Evolutionary conservation across 1,140 invertebrate genomes (phyloP).

Genomic region (Telenomus remus): DNA sequence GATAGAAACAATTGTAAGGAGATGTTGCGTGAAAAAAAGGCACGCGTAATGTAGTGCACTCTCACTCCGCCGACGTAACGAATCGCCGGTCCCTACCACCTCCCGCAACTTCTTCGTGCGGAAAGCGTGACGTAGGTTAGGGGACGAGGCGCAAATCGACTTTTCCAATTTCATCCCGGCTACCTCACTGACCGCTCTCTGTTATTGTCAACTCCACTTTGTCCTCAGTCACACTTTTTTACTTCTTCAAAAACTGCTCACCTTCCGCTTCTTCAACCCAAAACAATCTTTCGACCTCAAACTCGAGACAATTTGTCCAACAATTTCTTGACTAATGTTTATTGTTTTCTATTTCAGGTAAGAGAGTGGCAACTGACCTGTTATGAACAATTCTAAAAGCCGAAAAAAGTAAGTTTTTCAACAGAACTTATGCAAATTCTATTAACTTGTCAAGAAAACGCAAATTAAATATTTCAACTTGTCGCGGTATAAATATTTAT

Average conservation of each 20-base stretch:
- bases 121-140: conserved; percentile 52
- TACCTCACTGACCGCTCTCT: conserved; percentile 23
- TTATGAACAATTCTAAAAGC: conserved; percentile 10
- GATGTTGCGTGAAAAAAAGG: conserved; percentile 17
- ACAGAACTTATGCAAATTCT: too few relatives aligned
- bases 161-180: conserved; percentile 45
- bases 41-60: conserved; percentile 20
- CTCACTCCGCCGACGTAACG: conserved; percentile 39
- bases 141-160: conserved; percentile 48
- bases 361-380: background rate
- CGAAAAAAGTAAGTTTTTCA: background rate
- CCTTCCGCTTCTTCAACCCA: background rate
- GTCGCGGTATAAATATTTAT: background rate
- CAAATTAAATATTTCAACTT: background rate
- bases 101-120: conserved; percentile 35
- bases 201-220: conserved; percentile 17
- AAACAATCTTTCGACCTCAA: too few relatives aligned
- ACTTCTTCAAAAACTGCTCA: background rate
- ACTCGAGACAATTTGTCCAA: too few relatives aligned
- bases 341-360: conserved; percentile 11
- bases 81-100: conserved; percentile 25
- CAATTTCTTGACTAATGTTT: too few relatives aligned
- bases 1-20: conserved; percentile 12
- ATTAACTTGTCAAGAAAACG: too few relatives aligned
- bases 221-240: background rate